A percentile compares a stretch with the other conserved stretches of the same genome.
Conservation (phyloP, 1,140 invertebrate genomes). For the Mya arenaria region DNA sequence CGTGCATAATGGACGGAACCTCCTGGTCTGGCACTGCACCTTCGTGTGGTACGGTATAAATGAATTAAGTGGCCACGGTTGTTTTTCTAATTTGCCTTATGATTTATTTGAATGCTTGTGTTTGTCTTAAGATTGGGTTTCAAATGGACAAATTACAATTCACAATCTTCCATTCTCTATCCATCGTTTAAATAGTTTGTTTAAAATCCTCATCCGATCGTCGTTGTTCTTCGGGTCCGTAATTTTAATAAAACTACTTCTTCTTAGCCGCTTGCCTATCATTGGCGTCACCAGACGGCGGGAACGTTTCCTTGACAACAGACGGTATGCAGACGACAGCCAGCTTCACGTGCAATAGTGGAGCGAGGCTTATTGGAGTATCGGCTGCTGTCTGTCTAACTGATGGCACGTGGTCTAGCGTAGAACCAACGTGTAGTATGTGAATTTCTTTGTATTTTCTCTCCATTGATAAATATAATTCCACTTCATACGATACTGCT, state of each 20-base stretch:
- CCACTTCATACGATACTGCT: no score
- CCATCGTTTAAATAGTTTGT: background rate
- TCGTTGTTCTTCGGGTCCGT: background rate
- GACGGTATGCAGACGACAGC: constrained; percentile 28
- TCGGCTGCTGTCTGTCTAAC: background rate
- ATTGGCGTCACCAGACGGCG: background rate
- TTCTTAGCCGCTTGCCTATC: background rate
- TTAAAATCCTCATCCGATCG: background rate
- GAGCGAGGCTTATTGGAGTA: constrained; percentile 11
- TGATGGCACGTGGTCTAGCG: background rate
- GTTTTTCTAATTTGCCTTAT: background rate
- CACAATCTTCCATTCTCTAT: background rate
- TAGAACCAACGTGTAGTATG: background rate
- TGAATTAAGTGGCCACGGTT: no score
- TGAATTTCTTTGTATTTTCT: no score
- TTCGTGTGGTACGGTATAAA: constrained; percentile 13
- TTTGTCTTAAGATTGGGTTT: background rate
- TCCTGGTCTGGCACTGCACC: constrained; percentile 1
- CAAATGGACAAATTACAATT: background rate
- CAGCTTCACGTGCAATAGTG: background rate
- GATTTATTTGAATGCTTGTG: background rate
- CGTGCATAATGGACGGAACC: constrained; percentile 13
- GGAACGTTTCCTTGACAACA: background rate
- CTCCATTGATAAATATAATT: no score
- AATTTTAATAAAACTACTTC: background rate